Base-by-base conservation (phyloP, 1,140 invertebrate genomes). In the Drosophila sturtevanti region DNA sequence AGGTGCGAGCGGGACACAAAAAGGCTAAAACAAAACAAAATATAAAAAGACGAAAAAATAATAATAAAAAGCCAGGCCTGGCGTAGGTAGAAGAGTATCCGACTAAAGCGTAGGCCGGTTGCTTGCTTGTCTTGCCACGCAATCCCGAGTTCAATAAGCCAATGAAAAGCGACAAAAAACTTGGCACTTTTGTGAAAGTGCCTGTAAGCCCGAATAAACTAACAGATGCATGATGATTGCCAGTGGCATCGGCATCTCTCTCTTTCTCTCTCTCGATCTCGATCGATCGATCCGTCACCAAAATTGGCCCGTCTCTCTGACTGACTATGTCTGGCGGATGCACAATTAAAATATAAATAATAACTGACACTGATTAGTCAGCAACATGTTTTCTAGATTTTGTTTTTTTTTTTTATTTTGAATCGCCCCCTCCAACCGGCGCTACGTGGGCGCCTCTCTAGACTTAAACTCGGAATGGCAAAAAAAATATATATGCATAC, bases 91-190 rank as follows among this genome's bases (percentile, higher is more conserved):
- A 61, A 70, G 61, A 65, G 68, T 72, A 72, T 72, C 68, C 68
- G 73, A 64, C 38, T 60, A 79, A 81, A 87, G 82, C 82, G 82
- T 86, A 87, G 82, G 82, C 61, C 69, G 71, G 41, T 44, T 56
- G 59, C 55, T 37, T 52, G 70, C 63, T 61, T 80, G 44, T 35
- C 51, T 56, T 81, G 44, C 84, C 84, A 87, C 82, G 84, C 65
- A 82, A 54, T 69, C 62, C 59, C 11, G 84, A 79, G 82, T 87
- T 86, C 82, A 86, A 86, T 82, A 86, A 76, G 82, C 82, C 82
- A 89, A 85, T 85, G 41, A 80, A 85, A 85, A 70, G 58, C 62
- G 27, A 60, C 18, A 54, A 62, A 35, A 68, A 59, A 22, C 59
- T 58, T 66, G 52, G 61, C 51, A 56, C 56, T 64, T 70, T 85